phyloP scores from a whole-genome alignment of 2,797 vertebrate genomes.

The Phrynocephalus guinanensis region DNA sequence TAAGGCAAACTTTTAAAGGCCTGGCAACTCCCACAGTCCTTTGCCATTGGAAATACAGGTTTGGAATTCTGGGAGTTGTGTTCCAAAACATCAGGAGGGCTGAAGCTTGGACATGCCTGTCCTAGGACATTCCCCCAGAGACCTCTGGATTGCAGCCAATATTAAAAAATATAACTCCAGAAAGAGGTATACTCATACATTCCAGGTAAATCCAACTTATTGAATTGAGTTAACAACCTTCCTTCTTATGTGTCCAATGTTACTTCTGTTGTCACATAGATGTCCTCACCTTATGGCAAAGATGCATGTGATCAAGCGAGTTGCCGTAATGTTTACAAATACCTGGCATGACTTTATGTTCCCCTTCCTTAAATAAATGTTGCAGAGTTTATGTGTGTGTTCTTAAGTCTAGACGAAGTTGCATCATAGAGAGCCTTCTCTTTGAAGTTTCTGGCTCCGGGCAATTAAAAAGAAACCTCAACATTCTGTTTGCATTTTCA shows the following conservation, averaged over 20 bases:
- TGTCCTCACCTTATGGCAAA: constrained; percentile 4
- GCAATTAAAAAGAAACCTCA: constrained; percentile 57
- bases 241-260: constrained; percentile 19
- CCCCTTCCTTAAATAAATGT: neutral
- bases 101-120: no score
- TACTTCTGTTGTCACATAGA: constrained; percentile 9
- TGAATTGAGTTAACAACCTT: constrained; percentile 32
- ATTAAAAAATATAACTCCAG: neutral
- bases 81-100: no score
- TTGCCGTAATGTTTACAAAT: constrained; percentile 7
- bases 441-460: constrained; percentile 60
- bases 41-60: no score
- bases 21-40: no score
- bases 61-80: no score
- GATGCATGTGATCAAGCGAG: constrained; percentile 20
- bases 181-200: neutral
- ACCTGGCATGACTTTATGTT: neutral
- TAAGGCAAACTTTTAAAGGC: no score
- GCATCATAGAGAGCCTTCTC: neutral
- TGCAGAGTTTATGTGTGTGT: constrained; percentile 2
- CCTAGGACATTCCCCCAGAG: neutral
- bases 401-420: neutral
- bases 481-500: constrained; percentile 68
- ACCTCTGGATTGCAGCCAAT: neutral
- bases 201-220: neutral